Percentiles rank a stretch among this genome's conserved stretches.
phyloP scores from a whole-genome alignment of 2,888 invertebrate species.

The Ornithoptera priamus region DNA sequence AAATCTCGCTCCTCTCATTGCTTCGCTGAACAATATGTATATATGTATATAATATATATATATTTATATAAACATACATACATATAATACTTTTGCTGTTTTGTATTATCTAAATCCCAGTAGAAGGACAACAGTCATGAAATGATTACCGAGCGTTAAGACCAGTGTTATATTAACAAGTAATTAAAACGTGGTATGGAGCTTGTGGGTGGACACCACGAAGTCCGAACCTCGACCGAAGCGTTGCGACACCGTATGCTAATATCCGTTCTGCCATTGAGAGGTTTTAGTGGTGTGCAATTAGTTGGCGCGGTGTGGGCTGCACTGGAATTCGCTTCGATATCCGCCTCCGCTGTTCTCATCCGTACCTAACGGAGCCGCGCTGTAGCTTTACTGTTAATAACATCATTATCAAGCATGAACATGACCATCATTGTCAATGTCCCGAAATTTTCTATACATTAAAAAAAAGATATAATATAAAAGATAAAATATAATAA shows the following conservation, averaged over 20 bases:
- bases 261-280: conserved; percentile 59
- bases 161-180: conserved; percentile 11
- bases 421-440: no score
- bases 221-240: background rate
- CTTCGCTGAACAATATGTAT: no score
- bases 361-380: background rate
- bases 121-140: background rate
- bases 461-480: no score
- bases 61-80: no score
- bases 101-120: no score
- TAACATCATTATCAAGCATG: background rate
- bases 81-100: no score
- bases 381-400: background rate
- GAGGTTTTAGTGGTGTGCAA: conserved; percentile 54
- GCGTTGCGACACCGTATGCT: conserved; percentile 54
- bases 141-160: background rate
- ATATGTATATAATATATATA: no score
- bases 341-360: conserved; percentile 15
- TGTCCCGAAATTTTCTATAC: no score
- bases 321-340: conserved; percentile 19
- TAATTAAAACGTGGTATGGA: conserved; percentile 9
- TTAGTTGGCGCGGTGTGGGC: conserved; percentile 48
- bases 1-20: no score
- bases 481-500: no score
- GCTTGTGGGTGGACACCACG: conserved; percentile 19